Conservation (phyloP, 1,140 invertebrate species). For the Ridgeia piscesae region DNA sequence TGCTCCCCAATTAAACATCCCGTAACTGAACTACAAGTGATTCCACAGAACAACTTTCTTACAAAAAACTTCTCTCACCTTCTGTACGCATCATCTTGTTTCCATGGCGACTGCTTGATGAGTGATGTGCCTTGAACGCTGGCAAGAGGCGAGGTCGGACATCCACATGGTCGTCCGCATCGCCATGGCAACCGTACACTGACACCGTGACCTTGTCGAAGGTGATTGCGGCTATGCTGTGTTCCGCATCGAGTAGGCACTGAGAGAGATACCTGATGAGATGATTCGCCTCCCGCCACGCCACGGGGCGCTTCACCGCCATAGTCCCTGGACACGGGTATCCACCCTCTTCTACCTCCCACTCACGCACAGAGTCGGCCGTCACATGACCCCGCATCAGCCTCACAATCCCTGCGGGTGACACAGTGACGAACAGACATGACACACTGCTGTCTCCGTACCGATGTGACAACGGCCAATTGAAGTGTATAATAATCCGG, state of each 20-base stretch:
- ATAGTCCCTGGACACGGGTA: not conserved
- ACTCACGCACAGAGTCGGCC: not conserved
- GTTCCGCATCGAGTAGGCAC: not conserved
- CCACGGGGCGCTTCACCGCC: not conserved
- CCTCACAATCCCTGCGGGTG: not conserved
- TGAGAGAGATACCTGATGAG: not conserved
- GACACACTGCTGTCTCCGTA: not conserved
- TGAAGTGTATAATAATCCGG: not conserved
- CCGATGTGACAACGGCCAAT: not conserved
- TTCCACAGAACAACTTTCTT: not conserved
- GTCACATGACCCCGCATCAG: not conserved
- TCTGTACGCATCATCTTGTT: not conserved
- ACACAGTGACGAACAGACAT: not conserved
- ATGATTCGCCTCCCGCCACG: not conserved
- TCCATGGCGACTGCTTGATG: not conserved
- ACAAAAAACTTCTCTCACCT: not conserved
- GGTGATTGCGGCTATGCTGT: not conserved
- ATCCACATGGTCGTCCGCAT: not conserved
- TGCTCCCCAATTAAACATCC: not conserved
- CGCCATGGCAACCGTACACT: not conserved
- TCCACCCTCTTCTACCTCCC: not conserved
- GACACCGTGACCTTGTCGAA: not conserved
- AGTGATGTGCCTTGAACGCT: not conserved
- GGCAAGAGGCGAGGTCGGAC: not conserved
- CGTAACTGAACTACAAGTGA: not conserved